Conservation (phyloP, 2,888 invertebrate species). For the Gari tellinella region DNA sequence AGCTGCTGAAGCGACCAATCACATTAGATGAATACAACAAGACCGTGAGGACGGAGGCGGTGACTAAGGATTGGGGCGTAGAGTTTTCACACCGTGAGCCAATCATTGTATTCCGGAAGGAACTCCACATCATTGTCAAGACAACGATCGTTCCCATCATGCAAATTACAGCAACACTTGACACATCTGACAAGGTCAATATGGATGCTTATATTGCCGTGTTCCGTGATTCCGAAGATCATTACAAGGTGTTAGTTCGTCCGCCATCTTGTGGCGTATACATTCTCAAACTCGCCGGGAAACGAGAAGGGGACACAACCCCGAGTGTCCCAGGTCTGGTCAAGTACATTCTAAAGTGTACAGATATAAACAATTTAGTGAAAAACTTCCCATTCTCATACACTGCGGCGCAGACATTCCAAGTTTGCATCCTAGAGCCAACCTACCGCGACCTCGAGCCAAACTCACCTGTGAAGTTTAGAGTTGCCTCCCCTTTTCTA, state of each 20-base stretch:
- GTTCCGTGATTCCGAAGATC: conserved; percentile 57
- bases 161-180: conserved; percentile 58
- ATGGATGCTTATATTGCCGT: conserved; percentile 61
- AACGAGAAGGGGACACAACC: conserved; percentile 53
- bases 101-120: conserved; percentile 61
- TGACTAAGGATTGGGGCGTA: conserved; percentile 60
- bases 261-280: conserved; percentile 60
- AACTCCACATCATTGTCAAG: conserved; percentile 58
- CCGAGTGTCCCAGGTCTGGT: conserved; percentile 53
- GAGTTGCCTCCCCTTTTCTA: conserved; percentile 58
- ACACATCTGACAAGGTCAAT: conserved; percentile 60
- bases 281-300: conserved; percentile 57
- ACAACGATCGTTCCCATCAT: conserved; percentile 61
- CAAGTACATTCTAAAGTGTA: conserved; percentile 61
- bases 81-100: conserved; percentile 61
- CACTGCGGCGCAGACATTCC: conserved; percentile 57
- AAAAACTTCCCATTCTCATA: conserved; percentile 61
- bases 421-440: conserved; percentile 56
- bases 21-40: conserved; percentile 58
- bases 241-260: conserved; percentile 54
- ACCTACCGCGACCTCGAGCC: conserved; percentile 59
- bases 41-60: conserved; percentile 56
- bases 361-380: conserved; percentile 59
- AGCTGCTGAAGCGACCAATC: conserved; percentile 54
- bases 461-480: conserved; percentile 49